phyloP scores from a whole-genome alignment of 2,797 vertebrate genomes.

The Smutsia temminckii region DNA sequence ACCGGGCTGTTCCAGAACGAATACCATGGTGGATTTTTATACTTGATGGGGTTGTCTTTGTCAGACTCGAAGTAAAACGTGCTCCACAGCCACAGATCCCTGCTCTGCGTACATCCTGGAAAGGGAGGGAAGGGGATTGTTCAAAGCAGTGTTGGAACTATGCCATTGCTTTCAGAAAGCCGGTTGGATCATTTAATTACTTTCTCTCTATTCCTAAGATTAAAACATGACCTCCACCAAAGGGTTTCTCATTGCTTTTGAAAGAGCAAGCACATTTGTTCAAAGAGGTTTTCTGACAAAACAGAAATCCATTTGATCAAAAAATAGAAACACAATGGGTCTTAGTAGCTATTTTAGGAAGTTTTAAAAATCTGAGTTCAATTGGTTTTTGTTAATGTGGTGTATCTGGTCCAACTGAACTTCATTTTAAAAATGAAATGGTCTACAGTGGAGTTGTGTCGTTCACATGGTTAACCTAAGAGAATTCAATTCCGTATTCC shows the following conservation, averaged over 20 bases:
- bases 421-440: conserved; percentile 6
- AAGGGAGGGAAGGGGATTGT: neutral
- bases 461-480: neutral
- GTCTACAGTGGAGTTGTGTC: neutral
- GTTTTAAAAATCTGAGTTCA: neutral
- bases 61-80: conserved; percentile 15
- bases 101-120: neutral
- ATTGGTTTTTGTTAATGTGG: neutral
- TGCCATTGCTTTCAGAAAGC: conserved; percentile 36
- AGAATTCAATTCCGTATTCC: neutral
- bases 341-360: neutral
- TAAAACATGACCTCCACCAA: conserved; percentile 40
- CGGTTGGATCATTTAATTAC: conserved; percentile 55
- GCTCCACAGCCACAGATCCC: neutral
- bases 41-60: conserved; percentile 25
- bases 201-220: conserved; percentile 16
- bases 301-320: conserved; percentile 5
- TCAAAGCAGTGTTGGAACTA: neutral
- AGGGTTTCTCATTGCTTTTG: neutral
- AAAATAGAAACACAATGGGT: neutral
- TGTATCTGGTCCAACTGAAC: neutral
- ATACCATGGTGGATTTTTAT: conserved; percentile 8
- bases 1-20: neutral
- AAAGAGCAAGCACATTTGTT: neutral
- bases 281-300: neutral